Base-by-base conservation (phyloP, 2,888 invertebrate genomes). In the Amphiduros pacificus region DNA sequence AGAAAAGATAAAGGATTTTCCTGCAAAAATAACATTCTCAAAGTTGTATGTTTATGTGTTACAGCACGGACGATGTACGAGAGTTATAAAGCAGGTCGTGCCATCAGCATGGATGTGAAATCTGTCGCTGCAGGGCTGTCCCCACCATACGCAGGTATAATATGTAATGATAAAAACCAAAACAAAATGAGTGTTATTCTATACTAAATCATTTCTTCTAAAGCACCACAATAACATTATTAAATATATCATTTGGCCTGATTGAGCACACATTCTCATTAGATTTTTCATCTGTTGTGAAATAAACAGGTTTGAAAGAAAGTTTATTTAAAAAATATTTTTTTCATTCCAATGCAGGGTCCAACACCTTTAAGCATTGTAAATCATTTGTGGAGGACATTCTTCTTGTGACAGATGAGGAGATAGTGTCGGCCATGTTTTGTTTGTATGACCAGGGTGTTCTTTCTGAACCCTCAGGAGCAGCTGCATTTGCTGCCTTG, bases 391-490 rank as follows among this genome's bases (percentile, higher is more conserved):
- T 79, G 2, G 74, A 78, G n/a, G 76, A 74, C 53, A 73, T 80
- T 11, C 54, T 80, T 6, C 68, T 81, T 17, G 79, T 81, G 11
- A 70, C 73, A 9, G 80, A 81, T 55, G 66, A 71, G 28, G 80
- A 81, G 63, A 74, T 80, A 48, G 40, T 74, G 1, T 51, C 67
- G 2, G 69, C 74, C 49, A 72, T 77, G 73, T 64, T 67, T 27
- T 60, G 64, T 14, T 65, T 80, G 40, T 76, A 73, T 61, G 58
- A 72, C 4, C 56, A 71, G 2, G 79, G 79, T 14, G 63, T 80
- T 17, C 72, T 75, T 6, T 77, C 77, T 14, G 81, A 81, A 65
- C 78, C 80, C 6, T 74, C 80, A 2, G 81, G 80, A 1, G 73
- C 76, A 57, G 78, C 78, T 22, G 73, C 64, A 1, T 64, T 74